phyloP scores from a whole-genome alignment of 2,888 invertebrate species.

The Margaritifera margaritifera region DNA sequence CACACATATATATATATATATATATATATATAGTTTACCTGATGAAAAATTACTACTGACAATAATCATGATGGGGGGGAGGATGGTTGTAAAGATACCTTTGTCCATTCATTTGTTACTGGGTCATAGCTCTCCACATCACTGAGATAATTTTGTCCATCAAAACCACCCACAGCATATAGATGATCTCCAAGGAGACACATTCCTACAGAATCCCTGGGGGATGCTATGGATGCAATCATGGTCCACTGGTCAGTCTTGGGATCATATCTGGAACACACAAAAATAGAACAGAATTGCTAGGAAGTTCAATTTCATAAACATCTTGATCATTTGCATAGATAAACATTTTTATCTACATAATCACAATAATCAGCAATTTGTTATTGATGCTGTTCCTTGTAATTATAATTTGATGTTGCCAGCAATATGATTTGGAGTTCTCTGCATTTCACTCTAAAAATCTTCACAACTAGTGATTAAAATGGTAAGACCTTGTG shows the following conservation, averaged over 20 bases:
- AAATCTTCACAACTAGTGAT: no score
- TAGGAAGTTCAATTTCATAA: no score
- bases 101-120: slow-evolving; percentile 75
- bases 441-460: no score
- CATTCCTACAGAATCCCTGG: slow-evolving; percentile 91
- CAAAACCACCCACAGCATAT: slow-evolving; percentile 91
- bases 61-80: neutral
- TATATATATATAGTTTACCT: no score
- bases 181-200: slow-evolving; percentile 88
- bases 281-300: neutral
- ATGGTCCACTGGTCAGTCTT: slow-evolving; percentile 90
- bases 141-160: slow-evolving; percentile 89
- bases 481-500: no score
- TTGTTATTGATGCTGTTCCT: no score
- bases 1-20: no score
- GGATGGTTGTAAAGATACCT: slow-evolving; percentile 67
- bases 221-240: slow-evolving; percentile 86
- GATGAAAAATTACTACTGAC: neutral
- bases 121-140: slow-evolving; percentile 91
- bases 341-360: no score
- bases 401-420: no score
- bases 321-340: no score
- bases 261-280: slow-evolving; percentile 76
- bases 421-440: no score
- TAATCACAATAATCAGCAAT: no score